These are phyloP conservation scores for Amphipyra berbera DNA, from an alignment of 2,888 invertebrate species.

Conservation along the genomic window DNA sequence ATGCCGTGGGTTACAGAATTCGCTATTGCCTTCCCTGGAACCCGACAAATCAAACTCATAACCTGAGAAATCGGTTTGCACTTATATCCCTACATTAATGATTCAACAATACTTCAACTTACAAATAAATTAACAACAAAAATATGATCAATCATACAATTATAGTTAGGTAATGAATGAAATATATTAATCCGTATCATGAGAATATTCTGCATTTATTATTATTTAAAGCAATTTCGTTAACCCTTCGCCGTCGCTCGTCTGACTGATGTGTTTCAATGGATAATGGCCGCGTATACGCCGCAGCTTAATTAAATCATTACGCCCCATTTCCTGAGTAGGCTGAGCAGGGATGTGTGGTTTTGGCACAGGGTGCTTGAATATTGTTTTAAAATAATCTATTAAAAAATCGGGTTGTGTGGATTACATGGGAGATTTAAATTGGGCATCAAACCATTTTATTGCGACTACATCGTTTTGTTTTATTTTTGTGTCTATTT, in stretches of 20 bases:
- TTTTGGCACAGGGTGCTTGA: constrained; percentile 17
- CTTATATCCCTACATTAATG: too few species aligned
- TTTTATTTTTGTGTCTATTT: too few species aligned
- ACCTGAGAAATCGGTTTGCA: too few species aligned
- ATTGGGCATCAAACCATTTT: too few species aligned
- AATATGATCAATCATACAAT: not conserved
- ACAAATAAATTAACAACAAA: not conserved
- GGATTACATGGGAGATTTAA: too few species aligned
- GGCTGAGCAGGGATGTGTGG: constrained; percentile 39
- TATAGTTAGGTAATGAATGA: not conserved
- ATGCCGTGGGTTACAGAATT: too few species aligned
- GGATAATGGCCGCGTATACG: constrained; percentile 49
- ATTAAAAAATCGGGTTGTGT: too few species aligned
- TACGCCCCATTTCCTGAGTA: constrained; percentile 46
- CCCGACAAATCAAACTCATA: too few species aligned
- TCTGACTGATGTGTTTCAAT: constrained; percentile 46
- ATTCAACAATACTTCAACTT: too few species aligned
- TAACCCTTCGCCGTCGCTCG: constrained; percentile 17
- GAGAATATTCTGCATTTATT: not conserved
- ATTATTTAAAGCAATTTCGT: constrained; percentile 18
- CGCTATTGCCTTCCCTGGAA: too few species aligned
- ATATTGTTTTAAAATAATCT: constrained; percentile 28
- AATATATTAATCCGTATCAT: not conserved
- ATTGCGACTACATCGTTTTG: too few species aligned
- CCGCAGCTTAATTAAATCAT: constrained; percentile 56